Evolutionary conservation across 2,888 invertebrate genomes (phyloP).

Genomic region (Eupithecia inturbata): DNA sequence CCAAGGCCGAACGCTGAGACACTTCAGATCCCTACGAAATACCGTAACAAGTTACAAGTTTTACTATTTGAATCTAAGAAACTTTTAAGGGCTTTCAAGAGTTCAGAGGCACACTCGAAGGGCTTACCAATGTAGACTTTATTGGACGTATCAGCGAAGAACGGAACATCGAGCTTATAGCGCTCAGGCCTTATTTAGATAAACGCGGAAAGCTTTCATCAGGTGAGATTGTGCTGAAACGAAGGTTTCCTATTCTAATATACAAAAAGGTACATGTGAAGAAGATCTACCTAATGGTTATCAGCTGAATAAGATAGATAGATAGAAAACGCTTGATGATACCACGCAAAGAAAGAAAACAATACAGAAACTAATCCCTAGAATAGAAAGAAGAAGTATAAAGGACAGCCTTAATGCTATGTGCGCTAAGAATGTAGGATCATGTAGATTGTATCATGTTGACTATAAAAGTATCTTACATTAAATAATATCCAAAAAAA

Average conservation of each 20-base stretch:
- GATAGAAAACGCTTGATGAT: no score
- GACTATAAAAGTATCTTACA: no score
- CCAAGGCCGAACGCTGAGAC: not conserved
- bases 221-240: no score
- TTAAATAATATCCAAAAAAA: no score
- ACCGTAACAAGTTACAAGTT: conserved; percentile 4
- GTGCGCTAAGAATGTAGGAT: no score
- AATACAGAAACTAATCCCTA: no score
- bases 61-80: conserved; percentile 13
- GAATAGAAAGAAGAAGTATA: no score
- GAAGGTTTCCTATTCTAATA: not conserved
- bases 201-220: not conserved
- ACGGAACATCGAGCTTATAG: not conserved
- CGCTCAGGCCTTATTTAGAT: not conserved
- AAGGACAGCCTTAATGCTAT: no score
- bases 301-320: not conserved
- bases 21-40: not conserved
- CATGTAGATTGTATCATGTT: no score
- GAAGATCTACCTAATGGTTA: not conserved
- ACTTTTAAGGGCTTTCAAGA: conserved; percentile 15
- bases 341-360: no score
- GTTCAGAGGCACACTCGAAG: not conserved
- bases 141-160: not conserved
- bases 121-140: not conserved
- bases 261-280: not conserved